Conservation (phyloP, 2,797 vertebrate genomes). For the Rousettus madagascariensis region DNA sequence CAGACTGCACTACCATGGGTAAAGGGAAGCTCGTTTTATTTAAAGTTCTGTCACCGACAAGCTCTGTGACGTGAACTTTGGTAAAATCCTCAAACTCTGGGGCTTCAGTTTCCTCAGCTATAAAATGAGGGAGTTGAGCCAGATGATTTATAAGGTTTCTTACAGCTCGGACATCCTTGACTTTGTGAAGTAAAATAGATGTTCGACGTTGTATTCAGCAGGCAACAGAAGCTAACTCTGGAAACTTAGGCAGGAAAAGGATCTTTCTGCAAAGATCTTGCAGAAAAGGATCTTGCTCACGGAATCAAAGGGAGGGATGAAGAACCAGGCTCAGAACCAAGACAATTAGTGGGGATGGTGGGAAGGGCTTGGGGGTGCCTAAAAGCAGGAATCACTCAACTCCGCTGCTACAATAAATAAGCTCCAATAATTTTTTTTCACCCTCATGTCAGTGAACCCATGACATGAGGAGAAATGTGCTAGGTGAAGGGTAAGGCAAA, state of each 20-base stretch:
- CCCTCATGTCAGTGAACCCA: not conserved
- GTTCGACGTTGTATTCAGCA: not conserved
- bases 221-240: not conserved
- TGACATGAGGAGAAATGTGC: not conserved
- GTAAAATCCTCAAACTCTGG: not conserved
- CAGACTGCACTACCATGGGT: not conserved
- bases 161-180: not conserved
- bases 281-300: not conserved
- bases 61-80: not conserved
- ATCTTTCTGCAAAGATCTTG: not conserved
- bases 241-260: not conserved
- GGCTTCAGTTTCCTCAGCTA: not conserved
- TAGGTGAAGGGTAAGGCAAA: not conserved
- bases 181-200: constrained; percentile 34
- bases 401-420: not conserved
- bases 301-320: not conserved
- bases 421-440: not conserved
- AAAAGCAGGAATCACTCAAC: not conserved
- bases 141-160: not conserved
- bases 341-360: accelerated
- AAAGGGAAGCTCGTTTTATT: not conserved
- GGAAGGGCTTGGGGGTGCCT: accelerated
- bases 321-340: not conserved
- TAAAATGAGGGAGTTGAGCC: not conserved
- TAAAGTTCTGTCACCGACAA: not conserved